Evolutionary conservation across 2,113 vertebrate genomes (phyloP).

Genomic region (Cercopithecus mona): DNA sequence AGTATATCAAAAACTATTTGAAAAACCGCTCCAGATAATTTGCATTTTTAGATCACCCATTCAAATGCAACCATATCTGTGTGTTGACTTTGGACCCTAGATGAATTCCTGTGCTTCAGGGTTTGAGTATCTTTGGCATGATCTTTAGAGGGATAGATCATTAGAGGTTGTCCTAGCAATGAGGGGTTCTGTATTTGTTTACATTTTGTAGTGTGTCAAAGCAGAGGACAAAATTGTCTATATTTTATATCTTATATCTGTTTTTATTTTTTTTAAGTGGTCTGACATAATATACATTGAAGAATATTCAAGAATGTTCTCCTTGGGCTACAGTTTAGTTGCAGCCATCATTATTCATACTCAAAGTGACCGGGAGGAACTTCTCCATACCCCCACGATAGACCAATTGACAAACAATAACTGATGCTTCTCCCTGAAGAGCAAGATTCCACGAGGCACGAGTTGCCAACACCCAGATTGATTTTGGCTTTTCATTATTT

Average conservation of each 20-base stretch:
- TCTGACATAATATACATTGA: background rate
- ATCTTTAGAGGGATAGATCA: background rate
- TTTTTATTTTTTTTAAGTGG: background rate
- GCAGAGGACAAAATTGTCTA: background rate
- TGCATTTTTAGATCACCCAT: background rate
- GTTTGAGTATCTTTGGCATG: background rate
- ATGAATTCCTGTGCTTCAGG: background rate
- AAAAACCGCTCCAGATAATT: slow-evolving; percentile 1
- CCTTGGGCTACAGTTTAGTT: background rate
- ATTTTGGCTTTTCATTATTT: background rate
- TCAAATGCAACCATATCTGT: background rate
- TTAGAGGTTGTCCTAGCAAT: background rate
- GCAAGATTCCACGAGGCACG: background rate
- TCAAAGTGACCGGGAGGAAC: background rate
- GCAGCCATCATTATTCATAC: background rate
- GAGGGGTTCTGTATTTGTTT: background rate
- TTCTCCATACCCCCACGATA: background rate
- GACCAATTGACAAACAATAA: background rate
- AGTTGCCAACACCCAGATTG: background rate
- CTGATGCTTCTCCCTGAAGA: background rate
- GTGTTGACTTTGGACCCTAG: background rate
- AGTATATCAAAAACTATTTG: background rate
- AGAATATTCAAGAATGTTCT: background rate
- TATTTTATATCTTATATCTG: background rate
- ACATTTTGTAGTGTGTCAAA: background rate